Evolutionary conservation across 2,113 vertebrate genomes (phyloP), one percentile per base, ranked within the genome.

Genomic region (Sebastes fasciatus): DNA sequence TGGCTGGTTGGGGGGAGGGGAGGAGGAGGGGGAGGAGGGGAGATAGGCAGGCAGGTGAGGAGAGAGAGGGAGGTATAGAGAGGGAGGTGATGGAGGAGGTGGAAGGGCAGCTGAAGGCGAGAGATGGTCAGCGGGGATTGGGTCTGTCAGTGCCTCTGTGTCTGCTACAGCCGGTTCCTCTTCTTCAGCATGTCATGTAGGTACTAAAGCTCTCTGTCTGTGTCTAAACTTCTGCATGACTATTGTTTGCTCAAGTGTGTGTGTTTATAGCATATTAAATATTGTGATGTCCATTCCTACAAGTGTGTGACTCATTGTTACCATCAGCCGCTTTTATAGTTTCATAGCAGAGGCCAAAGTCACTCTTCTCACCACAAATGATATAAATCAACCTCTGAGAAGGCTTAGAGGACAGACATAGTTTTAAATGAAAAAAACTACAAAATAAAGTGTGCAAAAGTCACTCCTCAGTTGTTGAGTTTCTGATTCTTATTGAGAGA

Each of bases 121-220:
- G 89, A 93, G 86, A 97, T 97, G 97, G 94, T 98, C 93, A 96
- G 96, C 96, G 95, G 96, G 92, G 97, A 97, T 94, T 98, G 97
- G 97, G 88, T 97, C 83, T 97, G 96, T 94, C 97, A 97, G 91
- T 99, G 98, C 94, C 96, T 97, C 94, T 99, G 98, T 93, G 86
- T 98, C 94, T 99, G 97, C 95, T 96, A 96, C 95, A 94, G 95
- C 92, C 97, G 97, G 80, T 88, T 97, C 94, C 42, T 98, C 92
- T 94, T 99, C 91, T 98, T 97, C 97, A 96, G 95, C 90, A 97
- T 98, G 96, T 97, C 95, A 80, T 98, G 98, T 99, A 99, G 96
- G 98, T 97, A 96, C 70, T n/a, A 42, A 60, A 26, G 58, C 49
- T 58, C 23, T 64, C 26, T 61, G 21, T 26, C 26, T 79, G 26